Percentiles rank a stretch among this genome's conserved stretches.
phyloP scores from a whole-genome alignment of 2,797 vertebrate species.

The Borostomias antarcticus region DNA sequence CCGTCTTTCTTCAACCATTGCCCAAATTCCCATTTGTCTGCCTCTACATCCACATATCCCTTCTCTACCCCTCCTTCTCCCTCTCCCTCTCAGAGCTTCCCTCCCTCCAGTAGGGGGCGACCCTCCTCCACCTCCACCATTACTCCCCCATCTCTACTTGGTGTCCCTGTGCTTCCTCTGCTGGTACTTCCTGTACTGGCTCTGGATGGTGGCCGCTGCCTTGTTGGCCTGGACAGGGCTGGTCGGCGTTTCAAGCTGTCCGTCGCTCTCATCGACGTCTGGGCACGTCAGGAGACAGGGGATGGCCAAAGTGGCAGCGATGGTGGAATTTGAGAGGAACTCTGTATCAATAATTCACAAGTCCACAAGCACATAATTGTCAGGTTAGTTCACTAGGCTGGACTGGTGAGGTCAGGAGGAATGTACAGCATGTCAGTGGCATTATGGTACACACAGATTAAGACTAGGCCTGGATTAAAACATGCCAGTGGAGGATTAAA shows the following conservation, averaged over 20 bases:
- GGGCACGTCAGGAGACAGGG: conserved; percentile 61
- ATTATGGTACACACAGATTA: no score
- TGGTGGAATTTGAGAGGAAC: conserved; percentile 31
- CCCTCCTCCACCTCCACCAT: neutral
- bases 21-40: neutral
- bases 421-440: no score
- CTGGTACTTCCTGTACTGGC: conserved; percentile 84
- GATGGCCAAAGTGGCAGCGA: conserved; percentile 60
- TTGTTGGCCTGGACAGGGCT: conserved; percentile 67
- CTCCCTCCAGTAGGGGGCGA: neutral
- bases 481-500: no score
- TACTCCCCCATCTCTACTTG: conserved; percentile 46
- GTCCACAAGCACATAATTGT: conserved; percentile 41
- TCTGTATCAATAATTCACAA: conserved; percentile 53
- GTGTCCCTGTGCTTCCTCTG: conserved; percentile 79
- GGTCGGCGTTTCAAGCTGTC: conserved; percentile 42
- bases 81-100: neutral
- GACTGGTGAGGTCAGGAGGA: conserved; percentile 6
- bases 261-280: conserved; percentile 67
- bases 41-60: no score
- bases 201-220: conserved; percentile 83
- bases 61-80: no score
- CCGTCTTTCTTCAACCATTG: neutral
- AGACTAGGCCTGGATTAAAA: no score
- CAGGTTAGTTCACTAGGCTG: conserved; percentile 29